These are phyloP conservation scores for Aramus guarauna DNA, from an alignment of 2,113 vertebrate genomes.

Conservation along the genomic window DNA sequence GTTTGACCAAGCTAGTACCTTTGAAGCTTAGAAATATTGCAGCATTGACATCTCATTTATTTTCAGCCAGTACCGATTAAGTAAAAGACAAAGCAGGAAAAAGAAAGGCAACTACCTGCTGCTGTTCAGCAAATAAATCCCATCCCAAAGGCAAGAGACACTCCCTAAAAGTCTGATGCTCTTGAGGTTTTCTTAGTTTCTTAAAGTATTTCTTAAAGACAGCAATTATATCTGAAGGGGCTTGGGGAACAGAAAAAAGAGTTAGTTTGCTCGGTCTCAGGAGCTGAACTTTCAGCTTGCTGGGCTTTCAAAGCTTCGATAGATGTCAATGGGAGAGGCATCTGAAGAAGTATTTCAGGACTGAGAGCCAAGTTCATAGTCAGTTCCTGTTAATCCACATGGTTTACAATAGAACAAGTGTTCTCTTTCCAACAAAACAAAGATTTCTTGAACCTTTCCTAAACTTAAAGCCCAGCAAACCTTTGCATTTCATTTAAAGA, in stretches of 20 bases:
- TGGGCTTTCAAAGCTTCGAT: neutral
- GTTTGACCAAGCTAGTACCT: neutral
- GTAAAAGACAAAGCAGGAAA: neutral
- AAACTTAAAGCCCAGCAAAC: neutral
- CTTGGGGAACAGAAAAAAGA: neutral
- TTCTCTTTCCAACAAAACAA: neutral
- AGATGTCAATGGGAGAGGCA: neutral
- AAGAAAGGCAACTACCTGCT: neutral
- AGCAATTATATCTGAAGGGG: neutral
- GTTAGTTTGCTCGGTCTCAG: neutral
- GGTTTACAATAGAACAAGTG: neutral
- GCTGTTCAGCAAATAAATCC: neutral
- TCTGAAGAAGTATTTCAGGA: neutral
- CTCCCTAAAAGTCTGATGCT: neutral
- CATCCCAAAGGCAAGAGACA: neutral
- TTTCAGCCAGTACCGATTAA: neutral
- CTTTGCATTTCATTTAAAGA: neutral
- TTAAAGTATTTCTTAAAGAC: neutral
- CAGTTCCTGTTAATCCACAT: neutral
- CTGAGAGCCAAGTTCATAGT: neutral
- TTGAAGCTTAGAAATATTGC: neutral
- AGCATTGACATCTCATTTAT: neutral
- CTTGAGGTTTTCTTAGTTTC: neutral
- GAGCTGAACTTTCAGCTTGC: neutral
- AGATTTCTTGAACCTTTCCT: neutral